A percentile compares a stretch with the other conserved stretches of the same genome.
phyloP scores from a whole-genome alignment of 1,140 invertebrate genomes.

The Tetragnatha versicolor region DNA sequence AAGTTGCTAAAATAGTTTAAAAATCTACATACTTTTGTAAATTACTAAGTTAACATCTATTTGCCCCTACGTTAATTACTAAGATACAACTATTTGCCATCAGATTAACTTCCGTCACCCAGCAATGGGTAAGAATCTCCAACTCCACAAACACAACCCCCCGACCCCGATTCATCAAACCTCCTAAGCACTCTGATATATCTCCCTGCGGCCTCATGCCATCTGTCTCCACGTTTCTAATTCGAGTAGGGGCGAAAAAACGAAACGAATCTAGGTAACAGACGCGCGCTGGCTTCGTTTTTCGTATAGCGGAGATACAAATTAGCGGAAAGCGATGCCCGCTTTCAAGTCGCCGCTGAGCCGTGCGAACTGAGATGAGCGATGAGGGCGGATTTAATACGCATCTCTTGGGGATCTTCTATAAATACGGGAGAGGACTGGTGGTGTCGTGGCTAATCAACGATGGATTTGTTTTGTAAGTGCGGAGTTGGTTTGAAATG shows the following conservation, averaged over 20 bases:
- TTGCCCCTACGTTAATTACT: too few relatives aligned
- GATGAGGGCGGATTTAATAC: background rate
- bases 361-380: background rate
- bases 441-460: background rate
- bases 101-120: too few relatives aligned
- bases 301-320: constrained; percentile 6
- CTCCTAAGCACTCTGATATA: too few relatives aligned
- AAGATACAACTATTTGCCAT: too few relatives aligned
- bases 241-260: background rate
- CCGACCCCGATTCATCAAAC: too few relatives aligned
- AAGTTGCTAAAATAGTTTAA: too few relatives aligned
- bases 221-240: constrained; percentile 5
- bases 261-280: background rate
- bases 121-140: too few relatives aligned
- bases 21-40: too few relatives aligned
- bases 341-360: constrained; percentile 6
- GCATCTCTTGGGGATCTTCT: background rate
- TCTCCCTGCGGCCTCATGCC: background rate
- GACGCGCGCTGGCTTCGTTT: background rate
- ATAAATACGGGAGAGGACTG: background rate
- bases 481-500: too few relatives aligned
- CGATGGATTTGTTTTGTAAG: background rate
- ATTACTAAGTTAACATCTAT: too few relatives aligned
- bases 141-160: too few relatives aligned
- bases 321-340: constrained; percentile 7